These are phyloP conservation scores for Tetraneura akinire DNA, from an alignment of 1,140 invertebrate species.

Conservation along the genomic window DNA sequence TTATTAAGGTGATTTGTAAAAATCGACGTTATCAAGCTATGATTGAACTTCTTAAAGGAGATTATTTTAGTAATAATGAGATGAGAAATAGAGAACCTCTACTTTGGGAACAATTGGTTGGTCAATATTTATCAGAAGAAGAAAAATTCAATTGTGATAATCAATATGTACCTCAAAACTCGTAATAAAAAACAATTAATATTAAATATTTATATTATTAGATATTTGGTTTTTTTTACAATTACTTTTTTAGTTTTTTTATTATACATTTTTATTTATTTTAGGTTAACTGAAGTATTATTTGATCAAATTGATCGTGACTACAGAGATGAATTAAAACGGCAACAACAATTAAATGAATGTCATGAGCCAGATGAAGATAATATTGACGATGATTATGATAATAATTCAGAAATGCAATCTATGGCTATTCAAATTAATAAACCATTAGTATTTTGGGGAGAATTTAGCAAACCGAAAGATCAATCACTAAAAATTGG, in stretches of 20 bases:
- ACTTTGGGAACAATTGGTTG: slow-evolving; percentile 85
- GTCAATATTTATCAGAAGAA: slow-evolving; percentile 77
- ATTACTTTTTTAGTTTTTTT: too few species aligned
- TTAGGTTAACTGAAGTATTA: slow-evolving; percentile 65
- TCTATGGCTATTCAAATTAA: slow-evolving; percentile 10
- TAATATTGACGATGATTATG: neutral
- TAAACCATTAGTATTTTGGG: slow-evolving; percentile 15
- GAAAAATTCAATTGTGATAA: slow-evolving; percentile 69
- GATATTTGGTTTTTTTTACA: too few species aligned
- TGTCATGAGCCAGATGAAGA: slow-evolving; percentile 53
- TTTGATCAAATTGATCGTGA: slow-evolving; percentile 71
- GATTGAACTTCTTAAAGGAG: slow-evolving; percentile 71
- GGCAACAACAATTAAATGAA: slow-evolving; percentile 61
- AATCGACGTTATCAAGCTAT: slow-evolving; percentile 83
- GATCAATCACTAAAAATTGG: slow-evolving; percentile 45
- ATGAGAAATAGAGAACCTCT: slow-evolving; percentile 91
- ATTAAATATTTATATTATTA: slow-evolving; percentile 1
- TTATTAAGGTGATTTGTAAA: slow-evolving; percentile 64
- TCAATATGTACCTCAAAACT: slow-evolving; percentile 63
- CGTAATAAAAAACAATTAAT: slow-evolving; percentile 54
- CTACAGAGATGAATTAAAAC: slow-evolving; percentile 65
- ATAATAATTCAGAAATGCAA: neutral
- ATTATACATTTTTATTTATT: slow-evolving; percentile 33
- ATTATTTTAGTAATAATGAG: slow-evolving; percentile 87
- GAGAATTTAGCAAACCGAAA: slow-evolving; percentile 42